Evolutionary conservation across 2,113 vertebrate genomes (phyloP).

Genomic region (Trochalopteron elliotii): DNA sequence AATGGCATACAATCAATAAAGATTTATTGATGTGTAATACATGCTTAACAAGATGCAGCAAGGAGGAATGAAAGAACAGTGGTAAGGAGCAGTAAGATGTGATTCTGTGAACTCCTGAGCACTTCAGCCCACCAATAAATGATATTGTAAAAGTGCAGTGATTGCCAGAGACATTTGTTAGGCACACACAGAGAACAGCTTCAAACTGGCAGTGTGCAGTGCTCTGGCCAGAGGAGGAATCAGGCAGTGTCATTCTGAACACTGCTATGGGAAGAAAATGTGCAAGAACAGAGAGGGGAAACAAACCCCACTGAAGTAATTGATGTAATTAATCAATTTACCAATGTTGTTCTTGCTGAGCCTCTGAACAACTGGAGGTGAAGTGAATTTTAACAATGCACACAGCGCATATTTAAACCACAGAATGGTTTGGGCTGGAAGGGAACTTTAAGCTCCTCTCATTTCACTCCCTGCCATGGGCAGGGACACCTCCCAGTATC

Average conservation of each 20-base stretch:
- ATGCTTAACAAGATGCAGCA: background rate
- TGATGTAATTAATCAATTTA: conserved; percentile 49
- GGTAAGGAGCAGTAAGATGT: background rate
- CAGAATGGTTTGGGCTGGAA: background rate
- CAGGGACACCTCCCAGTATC: background rate
- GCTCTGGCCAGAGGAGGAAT: background rate
- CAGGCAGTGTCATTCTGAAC: background rate
- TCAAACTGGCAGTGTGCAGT: background rate
- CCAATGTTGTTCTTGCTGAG: background rate
- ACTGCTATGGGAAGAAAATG: background rate
- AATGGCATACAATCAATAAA: background rate
- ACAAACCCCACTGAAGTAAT: background rate
- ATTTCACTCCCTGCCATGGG: accelerated
- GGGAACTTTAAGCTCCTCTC: accelerated
- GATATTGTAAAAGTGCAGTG: background rate
- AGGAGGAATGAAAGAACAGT: background rate
- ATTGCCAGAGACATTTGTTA: background rate
- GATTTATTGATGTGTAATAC: background rate
- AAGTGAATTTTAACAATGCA: background rate
- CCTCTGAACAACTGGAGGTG: background rate
- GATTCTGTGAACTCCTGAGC: background rate
- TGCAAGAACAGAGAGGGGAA: background rate
- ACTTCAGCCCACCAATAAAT: background rate
- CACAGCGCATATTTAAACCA: background rate
- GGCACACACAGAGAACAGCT: background rate